Percentiles rank a stretch among this genome's conserved stretches.
These are phyloP conservation scores for Drosophila fungiperda DNA, from an alignment of 2,888 invertebrate species.

Conservation along the genomic window DNA sequence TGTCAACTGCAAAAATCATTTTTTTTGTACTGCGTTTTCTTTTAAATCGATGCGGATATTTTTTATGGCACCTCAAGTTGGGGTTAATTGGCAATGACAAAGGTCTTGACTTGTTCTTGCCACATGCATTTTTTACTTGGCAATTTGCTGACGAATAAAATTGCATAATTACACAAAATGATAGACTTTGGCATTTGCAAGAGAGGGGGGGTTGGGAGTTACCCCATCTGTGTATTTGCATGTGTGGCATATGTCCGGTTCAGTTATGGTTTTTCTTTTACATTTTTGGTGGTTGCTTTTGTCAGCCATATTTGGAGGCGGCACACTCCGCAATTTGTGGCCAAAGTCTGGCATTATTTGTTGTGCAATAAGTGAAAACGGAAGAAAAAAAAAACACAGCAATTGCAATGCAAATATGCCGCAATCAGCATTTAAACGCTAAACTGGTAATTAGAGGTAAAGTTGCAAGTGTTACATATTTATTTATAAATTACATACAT, in stretches of 20 bases:
- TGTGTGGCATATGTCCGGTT: conserved; percentile 39
- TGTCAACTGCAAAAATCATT: conserved; percentile 41
- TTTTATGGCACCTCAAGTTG: conserved; percentile 19
- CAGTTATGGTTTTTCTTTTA: background rate
- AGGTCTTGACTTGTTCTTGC: conserved; percentile 63
- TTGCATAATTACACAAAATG: conserved; percentile 51
- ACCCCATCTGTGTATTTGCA: conserved; percentile 38
- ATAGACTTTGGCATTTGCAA: conserved; percentile 27
- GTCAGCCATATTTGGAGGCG: conserved; percentile 18
- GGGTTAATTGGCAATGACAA: conserved; percentile 75
- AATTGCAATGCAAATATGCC: conserved; percentile 64
- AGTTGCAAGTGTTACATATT: conserved; percentile 1
- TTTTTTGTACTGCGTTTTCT: background rate
- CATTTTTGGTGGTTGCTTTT: conserved; percentile 19
- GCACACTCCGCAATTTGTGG: conserved; percentile 40
- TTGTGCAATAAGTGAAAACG: conserved; percentile 39
- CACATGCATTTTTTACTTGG: conserved; percentile 8
- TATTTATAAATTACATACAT: background rate
- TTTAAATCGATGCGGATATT: conserved; percentile 9
- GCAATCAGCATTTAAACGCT: conserved; percentile 59
- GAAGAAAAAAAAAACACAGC: conserved; percentile 1
- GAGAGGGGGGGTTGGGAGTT: conserved; percentile 32
- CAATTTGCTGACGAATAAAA: conserved; percentile 37
- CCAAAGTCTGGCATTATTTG: conserved; percentile 49
- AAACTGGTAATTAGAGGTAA: conserved; percentile 36